Evolutionary conservation across 2,888 invertebrate genomes (phyloP).

Genomic region (Opisthograptis luteolata): DNA sequence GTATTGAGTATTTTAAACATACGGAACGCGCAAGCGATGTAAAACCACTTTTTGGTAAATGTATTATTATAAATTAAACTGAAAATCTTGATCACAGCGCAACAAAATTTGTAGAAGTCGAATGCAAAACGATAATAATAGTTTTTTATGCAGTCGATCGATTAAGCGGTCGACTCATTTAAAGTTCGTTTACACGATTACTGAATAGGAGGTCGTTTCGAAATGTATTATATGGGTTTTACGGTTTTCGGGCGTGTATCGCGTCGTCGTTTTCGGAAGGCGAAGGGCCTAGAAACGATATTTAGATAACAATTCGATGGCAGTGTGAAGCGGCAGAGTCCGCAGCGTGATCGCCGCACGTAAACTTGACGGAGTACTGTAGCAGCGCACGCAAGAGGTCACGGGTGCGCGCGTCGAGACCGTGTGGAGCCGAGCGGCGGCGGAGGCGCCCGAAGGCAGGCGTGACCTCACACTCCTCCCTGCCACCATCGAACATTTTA

Average conservation of each 20-base stretch:
- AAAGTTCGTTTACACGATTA: slow-evolving; percentile 58
- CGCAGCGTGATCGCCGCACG: slow-evolving; percentile 76
- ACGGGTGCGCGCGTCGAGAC: slow-evolving; percentile 68
- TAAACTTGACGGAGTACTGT: slow-evolving; percentile 67
- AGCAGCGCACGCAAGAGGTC: slow-evolving; percentile 75
- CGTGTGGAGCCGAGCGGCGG: slow-evolving; percentile 59
- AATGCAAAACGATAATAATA: slow-evolving; percentile 73
- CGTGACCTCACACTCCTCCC: slow-evolving; percentile 81
- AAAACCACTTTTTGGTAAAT: slow-evolving; percentile 51
- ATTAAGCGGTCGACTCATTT: slow-evolving; percentile 71
- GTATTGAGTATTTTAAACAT: slow-evolving; percentile 40
- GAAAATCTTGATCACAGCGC: slow-evolving; percentile 58
- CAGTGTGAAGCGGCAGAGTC: slow-evolving; percentile 77
- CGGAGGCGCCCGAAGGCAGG: slow-evolving; percentile 62
- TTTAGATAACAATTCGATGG: slow-evolving; percentile 76
- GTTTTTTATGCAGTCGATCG: slow-evolving; percentile 81
- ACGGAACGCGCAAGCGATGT: slow-evolving; percentile 52
- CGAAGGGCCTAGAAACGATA: slow-evolving; percentile 69
- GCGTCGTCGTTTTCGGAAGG: slow-evolving; percentile 64
- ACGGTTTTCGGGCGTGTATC: slow-evolving; percentile 54
- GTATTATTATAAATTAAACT: slow-evolving; percentile 55
- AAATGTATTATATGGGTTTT: slow-evolving; percentile 42
- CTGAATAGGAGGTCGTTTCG: slow-evolving; percentile 45
- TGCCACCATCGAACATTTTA: slow-evolving; percentile 71
- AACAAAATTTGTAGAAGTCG: slow-evolving; percentile 71